Conservation (phyloP, 2,888 invertebrate genomes). For the Ectemnius lituratus region DNA sequence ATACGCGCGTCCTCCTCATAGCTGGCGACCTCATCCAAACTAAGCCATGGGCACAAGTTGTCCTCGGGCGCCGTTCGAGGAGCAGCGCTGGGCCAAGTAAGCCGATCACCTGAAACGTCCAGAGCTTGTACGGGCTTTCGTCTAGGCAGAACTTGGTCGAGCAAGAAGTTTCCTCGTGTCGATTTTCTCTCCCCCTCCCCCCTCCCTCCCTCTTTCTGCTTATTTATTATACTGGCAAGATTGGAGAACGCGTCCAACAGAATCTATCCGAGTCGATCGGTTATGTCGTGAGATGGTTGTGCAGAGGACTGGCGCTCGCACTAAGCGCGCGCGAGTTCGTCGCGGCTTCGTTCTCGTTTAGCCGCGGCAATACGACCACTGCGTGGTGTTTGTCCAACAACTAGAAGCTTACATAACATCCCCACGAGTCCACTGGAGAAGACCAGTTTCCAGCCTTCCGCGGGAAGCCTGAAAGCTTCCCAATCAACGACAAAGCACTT, state of each 20-base stretch:
- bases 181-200: neutral
- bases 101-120: slow-evolving; percentile 55
- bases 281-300: no score
- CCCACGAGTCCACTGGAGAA: slow-evolving; percentile 49
- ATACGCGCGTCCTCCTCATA: slow-evolving; percentile 51
- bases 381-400: slow-evolving; percentile 32
- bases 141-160: neutral
- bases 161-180: slow-evolving; percentile 8
- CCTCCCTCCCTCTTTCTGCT: neutral
- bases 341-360: slow-evolving; percentile 20
- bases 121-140: slow-evolving; percentile 22
- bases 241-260: slow-evolving; percentile 4
- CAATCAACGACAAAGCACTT: slow-evolving; percentile 16
- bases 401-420: slow-evolving; percentile 60
- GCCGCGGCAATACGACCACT: slow-evolving; percentile 1
- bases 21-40: slow-evolving; percentile 51
- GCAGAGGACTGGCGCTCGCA: slow-evolving; percentile 9
- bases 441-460: slow-evolving; percentile 55
- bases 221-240: slow-evolving; percentile 14
- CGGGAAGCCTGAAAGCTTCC: slow-evolving; percentile 61
- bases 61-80: slow-evolving; percentile 38
- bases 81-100: slow-evolving; percentile 39
- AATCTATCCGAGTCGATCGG: no score
- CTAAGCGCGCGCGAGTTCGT: slow-evolving; percentile 5
- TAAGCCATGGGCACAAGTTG: slow-evolving; percentile 43